A percentile compares a stretch with the other conserved stretches of the same genome.
Evolutionary conservation across 2,113 vertebrate genomes (phyloP).

Genomic region (Melanotaenia duboulayi): DNA sequence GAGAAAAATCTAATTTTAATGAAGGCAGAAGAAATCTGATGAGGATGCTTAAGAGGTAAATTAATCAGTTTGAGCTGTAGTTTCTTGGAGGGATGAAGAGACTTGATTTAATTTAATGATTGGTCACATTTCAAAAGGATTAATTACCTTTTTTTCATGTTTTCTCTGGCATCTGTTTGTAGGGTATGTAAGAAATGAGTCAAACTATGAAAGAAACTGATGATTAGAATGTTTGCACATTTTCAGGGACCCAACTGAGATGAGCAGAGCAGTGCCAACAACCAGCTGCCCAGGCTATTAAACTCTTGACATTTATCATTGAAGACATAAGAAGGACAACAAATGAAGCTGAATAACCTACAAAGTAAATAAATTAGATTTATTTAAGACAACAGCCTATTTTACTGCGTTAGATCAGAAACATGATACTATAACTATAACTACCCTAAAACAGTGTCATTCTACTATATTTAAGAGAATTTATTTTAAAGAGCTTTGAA

Average conservation of each 20-base stretch:
- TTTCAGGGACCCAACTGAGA: constrained; percentile 18
- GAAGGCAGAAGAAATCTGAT: constrained; percentile 15
- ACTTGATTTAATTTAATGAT: constrained; percentile 22
- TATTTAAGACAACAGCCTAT: constrained; percentile 50
- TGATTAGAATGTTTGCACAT: constrained; percentile 34
- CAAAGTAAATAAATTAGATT: constrained; percentile 18
- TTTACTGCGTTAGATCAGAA: constrained; percentile 27
- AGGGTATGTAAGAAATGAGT: neutral
- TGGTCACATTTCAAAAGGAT: constrained; percentile 30
- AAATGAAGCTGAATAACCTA: constrained; percentile 40
- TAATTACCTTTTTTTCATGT: constrained; percentile 9
- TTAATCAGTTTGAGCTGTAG: constrained; percentile 23
- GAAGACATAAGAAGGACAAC: constrained; percentile 42
- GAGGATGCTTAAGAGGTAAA: constrained; percentile 34
- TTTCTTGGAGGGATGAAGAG: constrained; percentile 19
- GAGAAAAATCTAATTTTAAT: constrained; percentile 63
- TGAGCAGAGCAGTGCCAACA: constrained; percentile 33
- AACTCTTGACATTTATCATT: constrained; percentile 54
- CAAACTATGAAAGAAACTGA: constrained; percentile 5
- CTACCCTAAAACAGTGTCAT: no score
- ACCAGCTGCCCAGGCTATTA: constrained; percentile 44
- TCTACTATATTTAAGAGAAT: no score
- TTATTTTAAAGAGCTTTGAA: no score
- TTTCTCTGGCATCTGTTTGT: constrained; percentile 17
- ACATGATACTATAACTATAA: neutral